Evolutionary conservation across 2,113 vertebrate species (phyloP), one percentile per base, ranked within the genome.

Genomic region (Rousettus leschenaultii): DNA sequence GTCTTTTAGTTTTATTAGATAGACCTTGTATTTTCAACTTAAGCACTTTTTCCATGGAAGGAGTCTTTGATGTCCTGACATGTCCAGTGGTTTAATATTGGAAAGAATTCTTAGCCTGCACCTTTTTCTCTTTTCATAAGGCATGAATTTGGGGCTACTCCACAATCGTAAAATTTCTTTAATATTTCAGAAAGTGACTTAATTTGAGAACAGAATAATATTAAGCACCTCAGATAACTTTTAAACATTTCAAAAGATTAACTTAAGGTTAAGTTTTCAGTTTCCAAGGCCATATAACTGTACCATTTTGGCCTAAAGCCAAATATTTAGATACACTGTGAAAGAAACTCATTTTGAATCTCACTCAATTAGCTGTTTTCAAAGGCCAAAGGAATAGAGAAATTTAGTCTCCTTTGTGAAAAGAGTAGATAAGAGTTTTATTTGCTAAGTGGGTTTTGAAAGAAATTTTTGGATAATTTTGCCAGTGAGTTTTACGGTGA

Each of bases 361-460:
- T 97, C 38, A 71, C 66, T 97, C 91, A 95, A 85, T 95, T 96
- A 87, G 33, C 59, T 96, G 15, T 92, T 94, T 97, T 97, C 53
- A 96, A 94, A 94, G 73, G 53, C 26, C n/a, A 96, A n/a, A 85
- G 21, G 38, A 59, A 61, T 95, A 79, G 18, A 96, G 40, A 96
- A 95, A 94, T 95, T 82, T 89, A 84, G 65, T 96, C 16, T 97
- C 10, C 59, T 97, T 91, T 97, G 88, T 97, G 84, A 95, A 55
- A 96, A 77, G 18, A 96, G 8, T 19, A 96, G 97, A 97, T 97
- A 96, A 94, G 68, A 91, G 18, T 95, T 97, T 96, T 96, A 95
- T 96, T 96, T 94, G 65, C 48, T 68, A 91, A 95, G 43, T 95
- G 86, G 74, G 75, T 92, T 96, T 93, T 95, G 55, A 85, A 90